A percentile compares a stretch with the other conserved stretches of the same genome.
These are phyloP conservation scores for Molanna angustata DNA, from an alignment of 2,888 invertebrate genomes.

Conservation along the genomic window DNA sequence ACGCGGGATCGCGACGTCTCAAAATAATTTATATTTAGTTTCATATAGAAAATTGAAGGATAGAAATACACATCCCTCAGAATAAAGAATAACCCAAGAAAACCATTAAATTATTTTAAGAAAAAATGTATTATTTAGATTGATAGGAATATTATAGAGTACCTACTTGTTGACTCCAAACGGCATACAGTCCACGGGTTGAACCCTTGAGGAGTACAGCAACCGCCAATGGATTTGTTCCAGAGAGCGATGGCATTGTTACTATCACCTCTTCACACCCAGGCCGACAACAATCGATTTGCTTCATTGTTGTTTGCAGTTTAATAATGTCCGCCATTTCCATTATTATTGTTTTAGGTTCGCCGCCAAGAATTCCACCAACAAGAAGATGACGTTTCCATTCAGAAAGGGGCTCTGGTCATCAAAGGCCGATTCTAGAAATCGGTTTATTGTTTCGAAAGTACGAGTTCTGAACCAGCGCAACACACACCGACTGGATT, in stretches of 20 bases:
- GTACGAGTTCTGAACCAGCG: no score
- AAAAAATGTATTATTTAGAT: no score
- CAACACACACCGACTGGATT: no score
- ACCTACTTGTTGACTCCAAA: no score
- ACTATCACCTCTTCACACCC: slow-evolving; percentile 18
- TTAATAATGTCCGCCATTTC: slow-evolving; percentile 1
- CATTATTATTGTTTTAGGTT: slow-evolving; percentile 21
- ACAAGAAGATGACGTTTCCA: neutral
- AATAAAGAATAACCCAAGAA: no score
- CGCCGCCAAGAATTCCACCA: slow-evolving; percentile 19
- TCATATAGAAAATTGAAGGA: no score
- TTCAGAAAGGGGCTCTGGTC: slow-evolving; percentile 4
- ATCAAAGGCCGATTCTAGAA: slow-evolving; percentile 11
- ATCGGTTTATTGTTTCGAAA: slow-evolving; percentile 10
- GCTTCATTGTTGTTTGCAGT: slow-evolving; percentile 18
- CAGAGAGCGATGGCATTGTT: slow-evolving; percentile 18
- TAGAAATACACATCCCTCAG: no score
- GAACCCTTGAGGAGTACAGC: slow-evolving; percentile 3
- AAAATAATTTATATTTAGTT: no score
- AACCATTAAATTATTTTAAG: no score
- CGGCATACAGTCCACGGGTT: no score
- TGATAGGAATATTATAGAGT: no score
- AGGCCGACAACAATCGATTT: slow-evolving; percentile 19
- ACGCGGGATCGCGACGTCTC: no score
- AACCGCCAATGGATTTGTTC: slow-evolving; percentile 20